Conservation (phyloP, 2,888 invertebrate species). For the Drosophila bunnanda region DNA sequence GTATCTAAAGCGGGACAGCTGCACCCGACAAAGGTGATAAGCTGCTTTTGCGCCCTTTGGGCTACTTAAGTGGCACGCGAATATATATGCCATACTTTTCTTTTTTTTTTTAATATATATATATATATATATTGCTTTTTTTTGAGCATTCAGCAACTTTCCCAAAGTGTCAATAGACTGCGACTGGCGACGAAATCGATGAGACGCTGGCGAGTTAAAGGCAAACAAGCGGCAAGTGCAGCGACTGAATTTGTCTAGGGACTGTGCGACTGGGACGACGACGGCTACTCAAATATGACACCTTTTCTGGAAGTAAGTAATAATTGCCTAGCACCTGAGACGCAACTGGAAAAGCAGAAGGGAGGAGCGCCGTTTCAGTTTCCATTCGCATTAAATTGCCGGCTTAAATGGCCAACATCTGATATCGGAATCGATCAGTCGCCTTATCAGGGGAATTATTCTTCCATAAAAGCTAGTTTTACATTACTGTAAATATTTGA, state of each 20-base stretch:
- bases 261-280: constrained; percentile 15
- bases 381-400: constrained; percentile 34
- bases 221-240: constrained; percentile 52
- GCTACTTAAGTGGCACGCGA: constrained; percentile 70
- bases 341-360: constrained; percentile 22
- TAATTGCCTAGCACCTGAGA: constrained; percentile 47
- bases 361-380: neutral
- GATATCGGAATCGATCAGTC: constrained; percentile 15
- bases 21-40: constrained; percentile 55
- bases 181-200: constrained; percentile 18
- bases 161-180: constrained; percentile 70
- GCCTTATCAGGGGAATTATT: constrained; percentile 28
- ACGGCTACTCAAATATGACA: constrained; percentile 39
- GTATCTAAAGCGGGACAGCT: constrained; percentile 63
- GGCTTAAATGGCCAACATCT: constrained; percentile 39
- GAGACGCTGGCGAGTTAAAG: constrained; percentile 34
- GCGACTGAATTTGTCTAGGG: constrained; percentile 44
- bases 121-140: constrained; percentile 22
- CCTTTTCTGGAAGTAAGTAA: constrained; percentile 44
- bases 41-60: constrained; percentile 61
- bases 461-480: constrained; percentile 36
- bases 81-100: neutral
- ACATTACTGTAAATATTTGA: constrained; percentile 46
- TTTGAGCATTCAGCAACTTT: constrained; percentile 68
- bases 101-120: neutral